Evolutionary conservation across 2,113 vertebrate species (phyloP), one percentile per base, ranked within the genome.

Genomic region (Neomonachus schauinslandi): DNA sequence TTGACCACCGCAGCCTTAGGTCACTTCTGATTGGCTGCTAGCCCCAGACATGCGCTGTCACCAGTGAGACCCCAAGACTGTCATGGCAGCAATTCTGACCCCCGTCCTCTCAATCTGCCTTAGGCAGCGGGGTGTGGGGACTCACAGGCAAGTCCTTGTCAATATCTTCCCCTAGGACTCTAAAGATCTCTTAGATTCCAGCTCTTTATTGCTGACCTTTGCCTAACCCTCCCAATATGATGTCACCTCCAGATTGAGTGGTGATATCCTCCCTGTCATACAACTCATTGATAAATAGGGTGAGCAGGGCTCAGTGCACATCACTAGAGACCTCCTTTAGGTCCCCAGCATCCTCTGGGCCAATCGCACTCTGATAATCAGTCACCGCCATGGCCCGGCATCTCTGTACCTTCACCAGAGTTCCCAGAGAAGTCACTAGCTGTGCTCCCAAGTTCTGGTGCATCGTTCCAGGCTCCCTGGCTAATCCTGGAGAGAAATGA

Each of bases 341-440:
- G 42, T 18, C 86, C 61, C 57, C 26, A 19, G 83, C 31, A 26
- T 4, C 83, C 69, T 77, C n/a, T 21, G 53, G 39, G 46, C 76
- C 77, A 6, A 1, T 39, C n/a, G 6, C 42, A 5, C 0, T 2
- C 33, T n/a, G 33, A 13, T 21, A 39, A 11, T 61, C 74, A 49
- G 3, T 16, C 11, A 0, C 8, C 21, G 21, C 33, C 7, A 0
- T 26, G n/a, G n/a, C 51, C 1, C 31, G 2, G 13, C 6, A 4
- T 57, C 24, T 71, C 83, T 33, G 3, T 31, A 7, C 53, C 57
- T 42, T 14, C 57, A 31, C 86, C n/a, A 19, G 33, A 22, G 74
- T 36, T 77, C 2, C 2, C 80, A 2, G 57, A 39, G 49, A 19
- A 31, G 81, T 71, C 14, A 0, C 85, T 28, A 8, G 3, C 76